Evolutionary conservation across 30 jellyfish, hydroid and myxozoan genomes (phyloP).

Genomic region (Aurelia coerulea): DNA sequence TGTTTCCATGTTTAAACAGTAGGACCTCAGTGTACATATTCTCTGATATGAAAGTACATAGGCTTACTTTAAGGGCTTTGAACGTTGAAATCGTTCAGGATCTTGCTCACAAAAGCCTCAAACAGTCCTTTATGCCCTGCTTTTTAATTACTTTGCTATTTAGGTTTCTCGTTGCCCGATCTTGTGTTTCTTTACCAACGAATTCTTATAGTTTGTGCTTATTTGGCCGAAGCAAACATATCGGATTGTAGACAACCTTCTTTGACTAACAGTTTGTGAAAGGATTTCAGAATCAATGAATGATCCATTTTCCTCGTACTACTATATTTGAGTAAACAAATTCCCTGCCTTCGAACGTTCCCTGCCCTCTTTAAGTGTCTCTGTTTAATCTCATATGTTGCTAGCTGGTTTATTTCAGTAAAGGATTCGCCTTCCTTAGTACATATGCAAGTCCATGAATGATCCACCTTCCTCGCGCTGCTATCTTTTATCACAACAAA

Average conservation of each 20-base stretch:
- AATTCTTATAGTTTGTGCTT: constrained; percentile 33
- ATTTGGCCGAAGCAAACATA: constrained; percentile 28
- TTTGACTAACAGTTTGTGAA: constrained; percentile 70
- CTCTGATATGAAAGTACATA: constrained; percentile 43
- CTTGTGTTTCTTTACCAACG: constrained; percentile 29
- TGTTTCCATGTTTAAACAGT: constrained; percentile 34
- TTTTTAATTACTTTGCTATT: constrained; percentile 14
- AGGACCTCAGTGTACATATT: constrained; percentile 44
- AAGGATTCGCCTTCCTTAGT: no score
- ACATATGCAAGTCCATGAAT: no score
- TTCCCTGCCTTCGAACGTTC: no score
- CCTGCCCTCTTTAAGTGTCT: no score
- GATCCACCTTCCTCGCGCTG: no score
- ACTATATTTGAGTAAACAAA: background rate
- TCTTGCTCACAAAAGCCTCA: constrained; percentile 29
- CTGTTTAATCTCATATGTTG: no score
- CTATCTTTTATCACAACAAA: no score
- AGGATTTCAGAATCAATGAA: constrained; percentile 62
- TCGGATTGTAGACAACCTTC: constrained; percentile 33
- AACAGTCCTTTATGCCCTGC: constrained; percentile 37
- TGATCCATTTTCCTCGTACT: background rate
- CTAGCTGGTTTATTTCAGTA: no score
- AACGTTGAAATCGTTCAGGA: constrained; percentile 41
- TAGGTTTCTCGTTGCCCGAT: constrained; percentile 42
- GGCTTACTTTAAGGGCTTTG: constrained; percentile 63